Percentiles rank a stretch among this genome's conserved stretches.
Conservation (phyloP, 2,113 vertebrate genomes). For the Engystomops pustulosus region DNA sequence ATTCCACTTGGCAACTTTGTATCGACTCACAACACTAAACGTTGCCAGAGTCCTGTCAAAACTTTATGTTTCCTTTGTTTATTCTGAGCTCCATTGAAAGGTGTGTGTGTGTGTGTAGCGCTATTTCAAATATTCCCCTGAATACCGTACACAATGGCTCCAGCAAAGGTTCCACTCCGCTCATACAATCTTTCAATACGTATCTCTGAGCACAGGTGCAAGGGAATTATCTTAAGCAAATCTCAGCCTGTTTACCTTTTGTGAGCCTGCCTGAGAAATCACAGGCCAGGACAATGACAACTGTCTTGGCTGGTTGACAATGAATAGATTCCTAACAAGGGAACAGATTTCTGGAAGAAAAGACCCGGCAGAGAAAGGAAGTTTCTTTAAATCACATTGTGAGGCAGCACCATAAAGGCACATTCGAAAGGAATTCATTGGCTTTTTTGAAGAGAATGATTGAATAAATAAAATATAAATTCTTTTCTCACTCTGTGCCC, state of each 20-base stretch:
- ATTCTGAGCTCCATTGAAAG: constrained; percentile 36
- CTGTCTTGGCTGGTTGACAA: constrained; percentile 61
- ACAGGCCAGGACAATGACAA: not conserved
- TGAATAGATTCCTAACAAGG: constrained; percentile 58
- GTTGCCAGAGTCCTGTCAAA: constrained; percentile 53
- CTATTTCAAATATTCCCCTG: constrained; percentile 51
- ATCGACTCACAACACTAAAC: constrained; percentile 48
- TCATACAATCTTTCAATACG: constrained; percentile 40
- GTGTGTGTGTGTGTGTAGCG: constrained; percentile 39
- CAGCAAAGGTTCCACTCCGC: constrained; percentile 51
- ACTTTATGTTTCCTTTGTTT: constrained; percentile 54
- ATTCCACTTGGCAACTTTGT: constrained; percentile 52
- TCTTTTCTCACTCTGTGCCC: no score
- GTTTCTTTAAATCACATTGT: constrained; percentile 13
- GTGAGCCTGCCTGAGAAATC: constrained; percentile 57
- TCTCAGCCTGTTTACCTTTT: constrained; percentile 57
- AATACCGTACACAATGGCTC: constrained; percentile 27
- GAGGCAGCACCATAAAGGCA: constrained; percentile 23
- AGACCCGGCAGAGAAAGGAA: constrained; percentile 55
- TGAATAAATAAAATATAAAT: not conserved
- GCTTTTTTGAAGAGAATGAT: not conserved
- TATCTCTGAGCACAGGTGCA: constrained; percentile 53
- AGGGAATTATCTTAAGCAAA: constrained; percentile 60
- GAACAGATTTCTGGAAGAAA: constrained; percentile 37
- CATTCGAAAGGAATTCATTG: constrained; percentile 30